Percentiles rank a stretch among this genome's conserved stretches.
Conservation (phyloP, 2,797 vertebrate genomes). For the Pteropus rufus region DNA sequence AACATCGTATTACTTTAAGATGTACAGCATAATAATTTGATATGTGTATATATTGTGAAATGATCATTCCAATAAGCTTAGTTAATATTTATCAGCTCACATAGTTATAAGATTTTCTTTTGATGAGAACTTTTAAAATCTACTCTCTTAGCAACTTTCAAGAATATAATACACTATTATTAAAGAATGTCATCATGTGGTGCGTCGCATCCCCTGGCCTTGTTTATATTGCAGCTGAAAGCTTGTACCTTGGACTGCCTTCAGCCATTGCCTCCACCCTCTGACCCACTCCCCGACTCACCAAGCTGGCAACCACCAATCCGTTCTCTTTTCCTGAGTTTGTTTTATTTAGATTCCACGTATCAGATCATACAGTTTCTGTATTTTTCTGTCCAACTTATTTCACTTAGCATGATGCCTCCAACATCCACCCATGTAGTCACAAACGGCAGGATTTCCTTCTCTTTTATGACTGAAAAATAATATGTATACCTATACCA, state of each 20-base stretch:
- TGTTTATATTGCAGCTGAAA: not conserved
- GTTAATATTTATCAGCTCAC: not conserved
- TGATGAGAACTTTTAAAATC: not conserved
- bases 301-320: too few species aligned
- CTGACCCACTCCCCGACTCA: too few species aligned
- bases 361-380: too few species aligned
- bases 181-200: not conserved
- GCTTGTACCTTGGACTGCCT: not conserved
- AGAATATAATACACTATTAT: not conserved
- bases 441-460: too few species aligned
- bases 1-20: not conserved
- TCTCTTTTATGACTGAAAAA: too few species aligned
- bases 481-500: too few species aligned
- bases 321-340: not conserved
- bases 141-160: not conserved
- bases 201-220: not conserved
- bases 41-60: not conserved
- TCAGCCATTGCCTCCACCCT: too few species aligned
- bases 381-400: too few species aligned
- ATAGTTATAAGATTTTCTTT: not conserved
- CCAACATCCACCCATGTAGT: too few species aligned
- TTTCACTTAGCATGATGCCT: too few species aligned
- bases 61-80: not conserved
- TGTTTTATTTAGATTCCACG: too few species aligned
- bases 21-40: not conserved